A percentile compares a stretch with the other conserved stretches of the same genome.
Conservation (phyloP, 2,797 vertebrate genomes). For the Danio albolineatus region DNA sequence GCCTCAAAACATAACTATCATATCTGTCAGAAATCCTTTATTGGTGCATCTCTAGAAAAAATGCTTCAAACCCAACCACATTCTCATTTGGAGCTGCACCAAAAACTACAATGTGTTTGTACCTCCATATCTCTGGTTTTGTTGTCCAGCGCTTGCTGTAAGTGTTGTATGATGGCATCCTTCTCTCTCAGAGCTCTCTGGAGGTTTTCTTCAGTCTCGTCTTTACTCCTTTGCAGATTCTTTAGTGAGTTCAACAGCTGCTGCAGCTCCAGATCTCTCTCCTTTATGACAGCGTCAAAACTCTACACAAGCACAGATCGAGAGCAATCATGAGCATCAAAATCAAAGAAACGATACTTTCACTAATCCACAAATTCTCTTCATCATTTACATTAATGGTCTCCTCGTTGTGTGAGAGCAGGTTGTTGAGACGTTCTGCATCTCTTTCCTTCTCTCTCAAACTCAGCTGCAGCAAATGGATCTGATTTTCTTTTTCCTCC, state of each 20-base stretch:
- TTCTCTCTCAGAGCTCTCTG: constrained; percentile 84
- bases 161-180: constrained; percentile 81
- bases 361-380: background rate
- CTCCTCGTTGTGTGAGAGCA: constrained; percentile 77
- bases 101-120: background rate
- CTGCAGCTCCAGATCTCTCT: constrained; percentile 86
- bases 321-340: background rate
- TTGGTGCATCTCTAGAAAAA: background rate
- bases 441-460: constrained; percentile 83
- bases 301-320: constrained; percentile 73
- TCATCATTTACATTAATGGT: constrained; percentile 72
- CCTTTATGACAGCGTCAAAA: constrained; percentile 82
- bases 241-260: constrained; percentile 84
- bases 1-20: too few species aligned
- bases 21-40: too few species aligned
- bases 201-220: constrained; percentile 84
- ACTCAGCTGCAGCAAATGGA: constrained; percentile 79
- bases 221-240: constrained; percentile 81
- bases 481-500: constrained; percentile 85
- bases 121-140: constrained; percentile 88
- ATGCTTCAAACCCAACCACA: background rate
- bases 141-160: constrained; percentile 79
- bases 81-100: background rate
- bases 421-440: constrained; percentile 79
- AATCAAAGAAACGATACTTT: background rate